phyloP scores from a whole-genome alignment of 2,888 invertebrate genomes.

The Eupithecia inturbata region DNA sequence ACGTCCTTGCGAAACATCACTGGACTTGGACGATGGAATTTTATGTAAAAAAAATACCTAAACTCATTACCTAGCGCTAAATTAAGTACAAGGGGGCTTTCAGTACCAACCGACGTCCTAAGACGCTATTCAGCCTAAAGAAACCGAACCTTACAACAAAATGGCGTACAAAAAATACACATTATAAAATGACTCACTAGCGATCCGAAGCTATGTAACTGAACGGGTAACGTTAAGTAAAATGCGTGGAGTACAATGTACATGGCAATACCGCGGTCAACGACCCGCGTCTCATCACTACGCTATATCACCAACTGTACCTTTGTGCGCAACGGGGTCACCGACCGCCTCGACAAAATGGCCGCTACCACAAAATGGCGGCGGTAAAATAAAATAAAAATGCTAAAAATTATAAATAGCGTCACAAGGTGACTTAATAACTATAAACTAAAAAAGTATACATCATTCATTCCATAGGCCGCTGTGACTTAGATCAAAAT shows the following conservation, averaged over 20 bases:
- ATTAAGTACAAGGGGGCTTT: conserved; percentile 30
- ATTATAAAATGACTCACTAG: conserved; percentile 74
- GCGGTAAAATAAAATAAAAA: conserved; percentile 63
- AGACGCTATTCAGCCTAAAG: conserved; percentile 28
- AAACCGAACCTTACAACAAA: conserved; percentile 52
- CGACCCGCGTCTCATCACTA: conserved; percentile 29
- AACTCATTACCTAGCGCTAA: conserved; percentile 16
- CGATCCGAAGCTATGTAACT: conserved; percentile 75
- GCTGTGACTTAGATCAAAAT: conserved; percentile 73
- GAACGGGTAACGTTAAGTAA: conserved; percentile 74
- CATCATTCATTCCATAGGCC: conserved; percentile 72
- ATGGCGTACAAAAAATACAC: conserved; percentile 65
- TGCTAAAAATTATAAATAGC: conserved; percentile 75
- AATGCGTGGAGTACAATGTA: conserved; percentile 61
- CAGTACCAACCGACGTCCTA: conserved; percentile 14
- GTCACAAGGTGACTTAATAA: conserved; percentile 57
- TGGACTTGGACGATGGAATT: not conserved
- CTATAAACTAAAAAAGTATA: conserved; percentile 70
- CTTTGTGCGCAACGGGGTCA: conserved; percentile 48
- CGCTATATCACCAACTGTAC: conserved; percentile 21
- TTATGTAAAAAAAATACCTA: conserved; percentile 14
- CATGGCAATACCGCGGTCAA: conserved; percentile 51
- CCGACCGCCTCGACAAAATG: conserved; percentile 58
- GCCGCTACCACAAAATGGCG: conserved; percentile 65
- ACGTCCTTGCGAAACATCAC: conserved; percentile 1